These are phyloP conservation scores for Engystomops pustulosus DNA, from an alignment of 2,113 vertebrate genomes.

Conservation along the genomic window DNA sequence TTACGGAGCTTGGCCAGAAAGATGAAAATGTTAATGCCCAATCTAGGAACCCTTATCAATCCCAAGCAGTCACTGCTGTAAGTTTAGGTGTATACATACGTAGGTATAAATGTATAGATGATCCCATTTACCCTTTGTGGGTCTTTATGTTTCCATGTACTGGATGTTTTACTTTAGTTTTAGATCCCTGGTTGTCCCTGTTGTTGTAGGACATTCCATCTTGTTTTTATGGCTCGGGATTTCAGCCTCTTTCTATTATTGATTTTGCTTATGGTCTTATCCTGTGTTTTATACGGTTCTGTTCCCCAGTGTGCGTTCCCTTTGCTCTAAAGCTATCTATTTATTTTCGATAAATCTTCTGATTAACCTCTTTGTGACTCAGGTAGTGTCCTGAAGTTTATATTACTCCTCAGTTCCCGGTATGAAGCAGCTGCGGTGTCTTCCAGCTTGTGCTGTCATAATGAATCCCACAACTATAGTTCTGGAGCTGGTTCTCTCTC, in stretches of 20 bases:
- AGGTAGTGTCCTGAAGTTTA: not conserved
- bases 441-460: not conserved
- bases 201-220: not conserved
- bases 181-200: not conserved
- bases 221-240: slow-evolving; percentile 6
- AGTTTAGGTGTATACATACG: too few species aligned
- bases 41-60: too few species aligned
- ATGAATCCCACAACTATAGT: not conserved
- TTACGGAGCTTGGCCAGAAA: too few species aligned
- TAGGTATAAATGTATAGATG: too few species aligned
- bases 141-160: not conserved
- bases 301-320: not conserved
- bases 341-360: slow-evolving; percentile 1
- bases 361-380: not conserved
- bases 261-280: not conserved
- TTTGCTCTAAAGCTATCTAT: not conserved
- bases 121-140: too few species aligned
- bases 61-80: too few species aligned
- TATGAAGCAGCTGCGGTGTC: not conserved
- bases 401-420: not conserved
- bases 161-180: not conserved
- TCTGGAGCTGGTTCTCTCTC: not conserved
- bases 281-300: not conserved
- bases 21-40: too few species aligned
- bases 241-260: slow-evolving; percentile 18